Evolutionary conservation across 2,797 vertebrate genomes (phyloP).

Genomic region (Clangula hyemalis): DNA sequence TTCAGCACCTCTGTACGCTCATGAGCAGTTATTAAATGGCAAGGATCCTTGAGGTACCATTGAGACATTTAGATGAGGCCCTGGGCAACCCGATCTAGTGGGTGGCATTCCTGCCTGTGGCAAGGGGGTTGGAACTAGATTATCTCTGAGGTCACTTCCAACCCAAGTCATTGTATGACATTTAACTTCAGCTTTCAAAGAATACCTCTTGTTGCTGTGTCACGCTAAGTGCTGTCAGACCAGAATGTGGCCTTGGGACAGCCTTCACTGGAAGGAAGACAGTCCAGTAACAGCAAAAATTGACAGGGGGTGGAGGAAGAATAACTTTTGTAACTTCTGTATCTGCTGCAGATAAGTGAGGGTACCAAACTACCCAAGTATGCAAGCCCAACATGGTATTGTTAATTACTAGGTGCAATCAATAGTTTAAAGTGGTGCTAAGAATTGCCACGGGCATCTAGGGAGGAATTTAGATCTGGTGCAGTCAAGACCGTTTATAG

Average conservation of each 20-base stretch:
- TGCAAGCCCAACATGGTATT: not conserved
- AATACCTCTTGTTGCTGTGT: not conserved
- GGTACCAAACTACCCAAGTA: not conserved
- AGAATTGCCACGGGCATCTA: not conserved
- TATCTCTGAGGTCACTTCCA: too few relatives aligned
- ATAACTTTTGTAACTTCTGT: not conserved
- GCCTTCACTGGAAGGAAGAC: not conserved
- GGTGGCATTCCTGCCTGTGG: too few relatives aligned
- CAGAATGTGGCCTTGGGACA: not conserved
- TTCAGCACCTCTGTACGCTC: not conserved
- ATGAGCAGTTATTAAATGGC: not conserved
- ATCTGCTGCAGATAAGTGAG: not conserved
- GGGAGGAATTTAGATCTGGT: not conserved
- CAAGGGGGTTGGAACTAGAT: too few relatives aligned
- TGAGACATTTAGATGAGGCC: not conserved
- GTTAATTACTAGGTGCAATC: not conserved
- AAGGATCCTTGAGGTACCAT: not conserved
- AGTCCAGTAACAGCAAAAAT: not conserved
- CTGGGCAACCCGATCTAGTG: too few relatives aligned
- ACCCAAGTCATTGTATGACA: not conserved
- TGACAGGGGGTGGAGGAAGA: not conserved
- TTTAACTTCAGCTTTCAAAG: not conserved
- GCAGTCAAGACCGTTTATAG: not conserved
- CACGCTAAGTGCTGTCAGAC: not conserved
- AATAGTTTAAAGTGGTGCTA: not conserved